These are phyloP conservation scores for Aulostomus chinensis DNA, from an alignment of 2,797 vertebrate genomes.

Conservation along the genomic window DNA sequence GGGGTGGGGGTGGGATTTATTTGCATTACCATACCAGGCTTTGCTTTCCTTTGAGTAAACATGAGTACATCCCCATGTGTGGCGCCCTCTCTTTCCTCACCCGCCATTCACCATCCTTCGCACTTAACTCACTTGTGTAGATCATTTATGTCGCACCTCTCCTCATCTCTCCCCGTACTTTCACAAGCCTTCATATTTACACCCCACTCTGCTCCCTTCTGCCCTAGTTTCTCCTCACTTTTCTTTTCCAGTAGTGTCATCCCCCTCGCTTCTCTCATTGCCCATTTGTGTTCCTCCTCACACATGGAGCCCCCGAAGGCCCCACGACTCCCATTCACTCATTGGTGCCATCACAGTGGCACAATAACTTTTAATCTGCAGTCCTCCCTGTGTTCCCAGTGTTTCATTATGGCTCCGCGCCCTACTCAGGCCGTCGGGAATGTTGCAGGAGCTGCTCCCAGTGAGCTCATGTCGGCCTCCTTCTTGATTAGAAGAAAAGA, in stretches of 20 bases:
- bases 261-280: conserved; percentile 23
- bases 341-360: conserved; percentile 41
- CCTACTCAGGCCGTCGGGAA: conserved; percentile 27
- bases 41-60: conserved; percentile 59
- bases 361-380: conserved; percentile 73
- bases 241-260: conserved; percentile 31
- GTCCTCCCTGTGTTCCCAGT: conserved; percentile 42
- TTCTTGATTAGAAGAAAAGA: conserved; percentile 51
- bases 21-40: conserved; percentile 54
- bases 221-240: conserved; percentile 42
- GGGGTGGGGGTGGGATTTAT: conserved; percentile 38
- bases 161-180: conserved; percentile 15
- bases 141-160: conserved; percentile 36
- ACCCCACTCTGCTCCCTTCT: conserved; percentile 10
- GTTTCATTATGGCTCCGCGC: conserved; percentile 57
- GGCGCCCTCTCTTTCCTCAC: conserved; percentile 13
- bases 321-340: conserved; percentile 35
- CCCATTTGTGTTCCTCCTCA: conserved; percentile 37
- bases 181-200: conserved; percentile 32
- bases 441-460: conserved; percentile 32
- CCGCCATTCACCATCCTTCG: conserved; percentile 8
- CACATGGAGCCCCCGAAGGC: conserved; percentile 23
- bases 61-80: conserved; percentile 36
- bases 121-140: conserved; percentile 44
- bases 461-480: conserved; percentile 20